Evolutionary conservation across 2,888 invertebrate genomes (phyloP).

Genomic region (Drosophila neonasuta): DNA sequence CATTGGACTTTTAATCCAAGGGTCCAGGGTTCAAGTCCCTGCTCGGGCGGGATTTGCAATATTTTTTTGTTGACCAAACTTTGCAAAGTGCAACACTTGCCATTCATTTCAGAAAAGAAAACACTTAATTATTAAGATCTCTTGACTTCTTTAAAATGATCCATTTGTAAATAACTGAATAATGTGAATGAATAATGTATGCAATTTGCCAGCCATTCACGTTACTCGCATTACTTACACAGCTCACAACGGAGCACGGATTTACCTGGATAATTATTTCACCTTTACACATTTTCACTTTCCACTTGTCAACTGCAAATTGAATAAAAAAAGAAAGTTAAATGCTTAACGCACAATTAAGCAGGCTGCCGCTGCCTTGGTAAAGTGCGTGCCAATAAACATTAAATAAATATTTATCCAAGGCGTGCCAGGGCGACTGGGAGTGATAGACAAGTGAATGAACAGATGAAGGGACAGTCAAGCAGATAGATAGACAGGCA

Average conservation of each 20-base stretch:
- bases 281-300: conserved; percentile 37
- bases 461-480: conserved; percentile 11
- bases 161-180: not conserved
- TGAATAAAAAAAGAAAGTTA: conserved; percentile 46
- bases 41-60: conserved; percentile 74
- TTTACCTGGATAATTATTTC: conserved; percentile 40
- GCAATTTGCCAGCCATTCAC: conserved; percentile 32
- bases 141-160: not conserved
- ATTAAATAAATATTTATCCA: conserved; percentile 74
- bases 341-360: conserved; percentile 76
- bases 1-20: conserved; percentile 83
- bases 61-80: no score
- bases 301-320: conserved; percentile 33
- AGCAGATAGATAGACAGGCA: conserved; percentile 12
- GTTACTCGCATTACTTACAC: not conserved
- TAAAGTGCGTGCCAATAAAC: conserved; percentile 73
- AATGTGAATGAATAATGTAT: not conserved
- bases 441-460: conserved; percentile 20
- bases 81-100: no score
- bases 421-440: conserved; percentile 33
- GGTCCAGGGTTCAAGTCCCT: conserved; percentile 83
- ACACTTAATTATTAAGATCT: not conserved
- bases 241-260: not conserved
- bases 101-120: no score
- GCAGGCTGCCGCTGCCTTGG: conserved; percentile 49